Evolutionary conservation across 1,140 invertebrate species (phyloP).

Genomic region (Akabosia matsudoensis): DNA sequence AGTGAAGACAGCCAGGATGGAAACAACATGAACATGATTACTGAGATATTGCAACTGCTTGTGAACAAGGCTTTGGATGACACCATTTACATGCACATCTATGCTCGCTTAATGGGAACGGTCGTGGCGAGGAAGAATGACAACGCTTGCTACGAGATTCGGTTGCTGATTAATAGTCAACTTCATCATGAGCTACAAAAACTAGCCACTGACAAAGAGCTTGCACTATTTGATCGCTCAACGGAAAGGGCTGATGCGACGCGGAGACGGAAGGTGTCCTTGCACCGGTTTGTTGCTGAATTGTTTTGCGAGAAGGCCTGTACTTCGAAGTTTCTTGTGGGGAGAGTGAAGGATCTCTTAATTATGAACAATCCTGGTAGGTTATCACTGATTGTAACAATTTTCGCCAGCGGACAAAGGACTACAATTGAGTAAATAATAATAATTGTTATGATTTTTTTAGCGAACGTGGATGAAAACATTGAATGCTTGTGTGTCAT

Average conservation of each 20-base stretch:
- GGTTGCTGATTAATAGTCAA: constrained; percentile 28
- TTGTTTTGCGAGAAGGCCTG: constrained; percentile 38
- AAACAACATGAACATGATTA: not conserved
- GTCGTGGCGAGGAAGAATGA: constrained; percentile 6
- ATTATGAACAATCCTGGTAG: constrained; percentile 13
- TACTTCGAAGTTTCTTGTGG: constrained; percentile 37
- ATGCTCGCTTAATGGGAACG: constrained; percentile 37
- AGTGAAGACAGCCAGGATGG: not conserved
- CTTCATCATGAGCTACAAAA: constrained; percentile 36
- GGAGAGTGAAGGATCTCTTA: constrained; percentile 34
- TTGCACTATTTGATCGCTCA: constrained; percentile 28
- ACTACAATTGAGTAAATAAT: not conserved
- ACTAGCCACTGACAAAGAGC: constrained; percentile 38
- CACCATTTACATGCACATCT: constrained; percentile 39
- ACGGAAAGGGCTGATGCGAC: constrained; percentile 24
- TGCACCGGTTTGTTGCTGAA: constrained; percentile 43
- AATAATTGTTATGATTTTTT: not conserved
- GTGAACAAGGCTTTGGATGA: constrained; percentile 42
- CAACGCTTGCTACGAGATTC: constrained; percentile 10
- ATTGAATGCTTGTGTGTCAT: constrained; percentile 41
- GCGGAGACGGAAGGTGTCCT: constrained; percentile 29
- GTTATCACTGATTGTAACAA: not conserved
- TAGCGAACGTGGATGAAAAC: constrained; percentile 27
- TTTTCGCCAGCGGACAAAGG: not conserved
- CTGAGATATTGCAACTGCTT: constrained; percentile 34